A percentile compares a stretch with the other conserved stretches of the same genome.
Evolutionary conservation across 2,888 invertebrate genomes (phyloP).

Genomic region (Orthonevra nobilis): DNA sequence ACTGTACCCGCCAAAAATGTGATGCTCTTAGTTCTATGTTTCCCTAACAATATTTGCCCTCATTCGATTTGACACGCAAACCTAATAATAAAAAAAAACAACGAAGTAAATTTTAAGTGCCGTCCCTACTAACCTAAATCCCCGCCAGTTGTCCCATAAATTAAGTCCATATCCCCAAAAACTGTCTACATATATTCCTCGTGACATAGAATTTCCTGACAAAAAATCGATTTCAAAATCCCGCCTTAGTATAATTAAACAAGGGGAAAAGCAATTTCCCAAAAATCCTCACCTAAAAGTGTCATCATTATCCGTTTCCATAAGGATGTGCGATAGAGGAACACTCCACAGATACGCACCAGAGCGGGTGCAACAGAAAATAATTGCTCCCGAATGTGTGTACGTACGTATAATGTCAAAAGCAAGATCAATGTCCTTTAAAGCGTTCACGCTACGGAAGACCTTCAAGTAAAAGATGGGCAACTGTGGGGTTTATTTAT

Average conservation of each 20-base stretch:
- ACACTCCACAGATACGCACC: constrained; percentile 11
- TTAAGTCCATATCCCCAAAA: constrained; percentile 37
- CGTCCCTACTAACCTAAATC: constrained; percentile 66
- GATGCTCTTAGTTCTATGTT: constrained; percentile 19
- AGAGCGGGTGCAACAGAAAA: constrained; percentile 72
- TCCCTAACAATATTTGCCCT: not conserved
- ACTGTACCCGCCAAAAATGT: constrained; percentile 37
- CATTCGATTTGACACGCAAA: not conserved
- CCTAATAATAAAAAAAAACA: constrained; percentile 3
- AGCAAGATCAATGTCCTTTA: constrained; percentile 69
- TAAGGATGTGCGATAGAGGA: constrained; percentile 61
- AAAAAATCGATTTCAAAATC: constrained; percentile 61
- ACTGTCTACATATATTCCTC: constrained; percentile 9
- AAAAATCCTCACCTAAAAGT: constrained; percentile 65
- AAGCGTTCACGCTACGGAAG: constrained; percentile 59
- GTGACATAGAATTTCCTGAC: constrained; percentile 65
- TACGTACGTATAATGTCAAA: constrained; percentile 18
- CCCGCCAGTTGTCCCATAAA: constrained; percentile 61
- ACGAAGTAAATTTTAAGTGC: constrained; percentile 18
- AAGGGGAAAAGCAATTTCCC: constrained; percentile 25
- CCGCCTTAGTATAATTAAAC: constrained; percentile 54
- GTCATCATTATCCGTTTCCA: constrained; percentile 64
- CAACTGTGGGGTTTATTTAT: constrained; percentile 66
- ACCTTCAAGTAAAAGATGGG: constrained; percentile 66
- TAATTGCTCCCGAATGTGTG: constrained; percentile 78